A percentile compares a stretch with the other conserved stretches of the same genome.
Evolutionary conservation across 1,140 invertebrate species (phyloP).

Genomic region (Pseudomyrmex gracilis): DNA sequence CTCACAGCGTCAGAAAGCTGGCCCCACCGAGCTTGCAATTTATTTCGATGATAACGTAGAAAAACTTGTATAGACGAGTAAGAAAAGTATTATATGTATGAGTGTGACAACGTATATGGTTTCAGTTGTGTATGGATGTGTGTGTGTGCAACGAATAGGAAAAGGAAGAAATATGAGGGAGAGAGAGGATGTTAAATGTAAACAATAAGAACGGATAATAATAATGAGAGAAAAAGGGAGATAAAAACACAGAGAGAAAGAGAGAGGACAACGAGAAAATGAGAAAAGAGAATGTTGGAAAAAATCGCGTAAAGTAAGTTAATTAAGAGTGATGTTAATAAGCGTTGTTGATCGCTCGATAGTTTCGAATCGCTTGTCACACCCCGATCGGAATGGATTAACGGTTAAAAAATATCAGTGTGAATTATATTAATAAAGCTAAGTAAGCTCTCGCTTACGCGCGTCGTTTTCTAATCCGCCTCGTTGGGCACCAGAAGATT

Average conservation of each 20-base stretch:
- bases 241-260: constrained; percentile 7
- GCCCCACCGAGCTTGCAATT: not conserved
- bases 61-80: not conserved
- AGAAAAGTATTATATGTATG: not conserved
- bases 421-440: not conserved
- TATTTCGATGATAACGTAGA: not conserved
- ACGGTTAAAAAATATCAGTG: constrained; percentile 4
- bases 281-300: constrained; percentile 59
- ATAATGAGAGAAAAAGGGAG: constrained; percentile 12
- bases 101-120: not conserved
- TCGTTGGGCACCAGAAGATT: constrained; percentile 5
- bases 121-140: not conserved
- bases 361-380: constrained; percentile 5
- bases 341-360: constrained; percentile 30
- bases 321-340: constrained; percentile 41
- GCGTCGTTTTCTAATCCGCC: constrained; percentile 2
- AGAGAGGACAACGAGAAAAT: constrained; percentile 40
- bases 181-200: not conserved
- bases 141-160: not conserved
- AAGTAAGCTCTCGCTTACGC: constrained; percentile 11
- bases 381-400: constrained; percentile 16
- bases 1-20: not conserved
- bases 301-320: constrained; percentile 44
- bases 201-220: not conserved
- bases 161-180: too few species aligned